A percentile compares a stretch with the other conserved stretches of the same genome.
phyloP scores from a whole-genome alignment of 2,113 vertebrate genomes.

The Triplophysa rosa region DNA sequence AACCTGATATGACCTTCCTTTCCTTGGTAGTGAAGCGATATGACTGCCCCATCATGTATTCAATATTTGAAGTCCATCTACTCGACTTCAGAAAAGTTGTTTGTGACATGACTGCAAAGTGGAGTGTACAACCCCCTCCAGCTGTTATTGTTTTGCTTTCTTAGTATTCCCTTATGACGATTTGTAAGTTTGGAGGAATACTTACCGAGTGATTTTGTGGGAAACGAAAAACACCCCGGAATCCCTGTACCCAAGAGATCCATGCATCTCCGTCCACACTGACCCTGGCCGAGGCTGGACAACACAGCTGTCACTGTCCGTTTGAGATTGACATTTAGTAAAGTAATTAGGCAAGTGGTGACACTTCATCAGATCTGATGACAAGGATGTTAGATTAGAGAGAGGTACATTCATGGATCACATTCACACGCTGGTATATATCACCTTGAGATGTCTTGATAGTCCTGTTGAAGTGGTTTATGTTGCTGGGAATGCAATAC shows the following conservation, averaged over 20 bases:
- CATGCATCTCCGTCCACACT: constrained; percentile 3
- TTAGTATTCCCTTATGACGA: constrained; percentile 62
- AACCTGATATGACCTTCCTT: constrained; percentile 14
- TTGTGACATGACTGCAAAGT: background rate
- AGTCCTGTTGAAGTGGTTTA: background rate
- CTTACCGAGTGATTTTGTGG: constrained; percentile 74
- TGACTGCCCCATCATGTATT: no score
- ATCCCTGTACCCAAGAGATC: constrained; percentile 27
- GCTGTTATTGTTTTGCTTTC: constrained; percentile 56
- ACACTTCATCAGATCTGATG: constrained; percentile 25
- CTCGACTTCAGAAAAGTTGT: no score
- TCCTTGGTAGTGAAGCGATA: background rate
- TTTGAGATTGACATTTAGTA: background rate
- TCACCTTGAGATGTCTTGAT: background rate
- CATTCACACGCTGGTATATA: constrained; percentile 14
- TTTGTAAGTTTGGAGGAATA: constrained; percentile 66
- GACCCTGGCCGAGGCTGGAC: constrained; percentile 5
- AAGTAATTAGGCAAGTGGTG: constrained; percentile 6
- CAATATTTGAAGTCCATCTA: no score
- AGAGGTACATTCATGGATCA: constrained; percentile 7
- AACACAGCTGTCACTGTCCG: constrained; percentile 41
- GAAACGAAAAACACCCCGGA: constrained; percentile 55
- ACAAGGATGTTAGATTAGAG: constrained; percentile 17
- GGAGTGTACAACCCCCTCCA: background rate
- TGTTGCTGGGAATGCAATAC: background rate